These are phyloP conservation scores for Marasmarcha lunaedactyla DNA, from an alignment of 2,888 invertebrate species.

Conservation along the genomic window DNA sequence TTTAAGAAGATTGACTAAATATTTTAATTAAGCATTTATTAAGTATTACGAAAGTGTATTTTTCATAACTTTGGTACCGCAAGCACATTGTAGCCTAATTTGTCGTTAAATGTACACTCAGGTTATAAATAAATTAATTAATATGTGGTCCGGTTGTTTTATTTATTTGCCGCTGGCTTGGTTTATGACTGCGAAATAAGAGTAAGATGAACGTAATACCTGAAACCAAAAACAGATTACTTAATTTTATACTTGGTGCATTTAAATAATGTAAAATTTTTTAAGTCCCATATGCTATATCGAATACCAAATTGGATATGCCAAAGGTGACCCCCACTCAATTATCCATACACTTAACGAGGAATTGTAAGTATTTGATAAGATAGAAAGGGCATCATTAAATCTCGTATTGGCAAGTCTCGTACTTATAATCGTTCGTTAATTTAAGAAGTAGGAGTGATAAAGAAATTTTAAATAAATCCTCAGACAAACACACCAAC, in stretches of 20 bases:
- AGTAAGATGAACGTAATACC: conserved; percentile 55
- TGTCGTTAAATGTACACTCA: conserved; percentile 57
- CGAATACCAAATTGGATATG: too few species aligned
- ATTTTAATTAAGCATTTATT: conserved; percentile 32
- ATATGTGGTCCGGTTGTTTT: conserved; percentile 36
- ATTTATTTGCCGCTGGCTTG: conserved; percentile 33
- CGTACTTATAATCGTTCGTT: too few species aligned
- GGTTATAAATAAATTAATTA: conserved; percentile 43
- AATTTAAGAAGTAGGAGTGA: too few species aligned
- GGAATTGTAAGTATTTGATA: too few species aligned
- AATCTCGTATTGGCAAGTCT: too few species aligned
- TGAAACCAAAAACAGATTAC: conserved; percentile 20
- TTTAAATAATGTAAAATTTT: too few species aligned
- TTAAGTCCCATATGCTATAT: too few species aligned
- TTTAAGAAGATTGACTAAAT: conserved; percentile 45
- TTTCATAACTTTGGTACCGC: conserved; percentile 40
- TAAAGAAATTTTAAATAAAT: too few species aligned
- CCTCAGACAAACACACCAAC: too few species aligned
- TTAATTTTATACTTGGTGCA: background rate
- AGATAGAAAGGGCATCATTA: too few species aligned
- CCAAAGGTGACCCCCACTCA: too few species aligned
- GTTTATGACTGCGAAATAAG: conserved; percentile 55
- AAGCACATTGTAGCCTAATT: conserved; percentile 63
- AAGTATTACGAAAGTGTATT: conserved; percentile 40
- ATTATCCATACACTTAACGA: too few species aligned